Base-by-base conservation (phyloP, 2,113 vertebrate species). In the Leptosomus discolor region DNA sequence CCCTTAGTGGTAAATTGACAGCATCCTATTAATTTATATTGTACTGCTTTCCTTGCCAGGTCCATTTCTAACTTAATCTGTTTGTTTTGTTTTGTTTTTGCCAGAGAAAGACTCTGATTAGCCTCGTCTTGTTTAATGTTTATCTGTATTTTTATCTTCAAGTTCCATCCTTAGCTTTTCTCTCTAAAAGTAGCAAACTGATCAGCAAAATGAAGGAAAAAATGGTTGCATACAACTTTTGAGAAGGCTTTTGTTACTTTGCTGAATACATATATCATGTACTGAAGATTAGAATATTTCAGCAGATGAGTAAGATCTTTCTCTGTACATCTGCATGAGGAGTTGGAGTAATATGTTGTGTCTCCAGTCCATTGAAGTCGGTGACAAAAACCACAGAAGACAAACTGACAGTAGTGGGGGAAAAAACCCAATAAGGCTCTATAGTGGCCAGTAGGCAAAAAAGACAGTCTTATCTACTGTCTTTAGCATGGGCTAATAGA, bases 131-230 rank as follows among this genome's bases (percentile, higher is more conserved):
- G 11, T 67, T 86, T 86, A 50, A 86, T 50, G 19, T 74, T 90
- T 89, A 78, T 50, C 58, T 91, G 18, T 74, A 26, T 54, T 94
- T 69, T 95, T 91, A 24, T 56, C 60, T 90, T 78, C 41, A 79
- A 63, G 26, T 36, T 78, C 8, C 30, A 6, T 73, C 58, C 53
- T 73, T 78, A 82, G 32, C 10, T 74, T 78, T 83, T 50, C 15
- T 61, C 22, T 85, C 67, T 64, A 22, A 65, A 91, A 36, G 36
- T 57, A 67, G 12, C 5, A 81, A 78, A 73, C 12, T 41, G 39
- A 41, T 7, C 24, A 69, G 12, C 41, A 65, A 65, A 90, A 54
- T 12, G 24, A 75, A 36, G 15, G 43, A 7, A n/a, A 30, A 68
- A 91, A 70, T 37, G 9, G 8, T 61, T 68, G 34, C 37, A 57